These are phyloP conservation scores for Nemopilema nomurai DNA, from an alignment of 30 jellyfish, hydroid and myxozoan genomes.

Conservation along the genomic window DNA sequence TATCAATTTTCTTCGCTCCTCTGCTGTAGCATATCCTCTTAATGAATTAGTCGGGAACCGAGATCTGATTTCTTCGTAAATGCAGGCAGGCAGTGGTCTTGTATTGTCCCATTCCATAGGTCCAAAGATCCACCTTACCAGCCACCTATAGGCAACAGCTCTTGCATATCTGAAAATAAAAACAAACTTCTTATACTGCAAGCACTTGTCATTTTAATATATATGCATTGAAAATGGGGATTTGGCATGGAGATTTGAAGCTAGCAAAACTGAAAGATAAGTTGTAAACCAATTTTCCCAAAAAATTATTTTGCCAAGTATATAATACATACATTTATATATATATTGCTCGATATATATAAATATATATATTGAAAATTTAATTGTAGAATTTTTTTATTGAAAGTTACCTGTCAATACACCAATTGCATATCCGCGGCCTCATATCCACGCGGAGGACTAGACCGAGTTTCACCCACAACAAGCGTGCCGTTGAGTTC, in stretches of 20 bases:
- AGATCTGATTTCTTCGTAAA: constrained; percentile 8
- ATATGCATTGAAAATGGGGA: neutral
- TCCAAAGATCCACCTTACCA: constrained; percentile 35
- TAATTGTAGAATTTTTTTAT: neutral
- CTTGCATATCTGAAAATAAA: constrained; percentile 7
- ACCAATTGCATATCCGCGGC: too few species aligned
- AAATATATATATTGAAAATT: neutral
- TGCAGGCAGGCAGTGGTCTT: constrained; percentile 47
- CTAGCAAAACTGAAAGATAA: too few species aligned
- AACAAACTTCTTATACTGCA: neutral
- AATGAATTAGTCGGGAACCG: neutral
- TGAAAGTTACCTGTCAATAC: neutral
- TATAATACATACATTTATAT: neutral
- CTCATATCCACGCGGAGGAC: too few species aligned
- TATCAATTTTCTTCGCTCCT: neutral
- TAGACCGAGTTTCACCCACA: too few species aligned
- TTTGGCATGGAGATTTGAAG: neutral
- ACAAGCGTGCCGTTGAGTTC: too few species aligned
- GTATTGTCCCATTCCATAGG: constrained; percentile 31
- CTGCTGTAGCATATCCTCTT: constrained; percentile 5
- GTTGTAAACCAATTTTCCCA: neutral
- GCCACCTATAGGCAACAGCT: constrained; percentile 48
- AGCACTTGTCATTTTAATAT: neutral
- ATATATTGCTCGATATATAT: too few species aligned
- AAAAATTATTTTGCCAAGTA: neutral